Percentiles rank a stretch among this genome's conserved stretches.
These are phyloP conservation scores for Euwallacea fornicatus DNA, from an alignment of 1,140 invertebrate species.

Conservation along the genomic window DNA sequence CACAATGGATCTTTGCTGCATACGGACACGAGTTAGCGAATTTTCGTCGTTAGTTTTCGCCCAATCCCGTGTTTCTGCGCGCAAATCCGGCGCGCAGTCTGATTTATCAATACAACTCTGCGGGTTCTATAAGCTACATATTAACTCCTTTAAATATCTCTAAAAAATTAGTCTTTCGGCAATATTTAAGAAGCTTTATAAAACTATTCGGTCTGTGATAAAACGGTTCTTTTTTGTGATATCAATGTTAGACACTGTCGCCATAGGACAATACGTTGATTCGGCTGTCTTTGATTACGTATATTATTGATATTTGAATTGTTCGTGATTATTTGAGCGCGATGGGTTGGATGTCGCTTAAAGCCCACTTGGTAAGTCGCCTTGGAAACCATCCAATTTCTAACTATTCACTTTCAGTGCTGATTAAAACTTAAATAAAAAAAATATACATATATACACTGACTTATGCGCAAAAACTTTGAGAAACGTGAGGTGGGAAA, in stretches of 20 bases:
- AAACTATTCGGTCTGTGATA: constrained; percentile 28
- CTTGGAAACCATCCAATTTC: neutral
- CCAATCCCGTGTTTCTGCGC: constrained; percentile 35
- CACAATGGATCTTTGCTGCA: neutral
- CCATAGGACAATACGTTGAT: constrained; percentile 19
- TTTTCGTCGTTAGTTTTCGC: constrained; percentile 22
- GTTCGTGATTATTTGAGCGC: neutral
- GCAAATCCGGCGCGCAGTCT: constrained; percentile 34
- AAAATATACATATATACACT: too few relatives aligned
- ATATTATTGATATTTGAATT: constrained; percentile 1
- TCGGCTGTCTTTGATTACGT: constrained; percentile 2
- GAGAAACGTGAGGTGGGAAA: too few relatives aligned
- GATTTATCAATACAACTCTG: constrained; percentile 44
- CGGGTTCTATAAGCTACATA: constrained; percentile 31
- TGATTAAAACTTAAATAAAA: too few relatives aligned
- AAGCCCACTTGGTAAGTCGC: constrained; percentile 56
- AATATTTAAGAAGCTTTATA: neutral
- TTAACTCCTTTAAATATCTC: constrained; percentile 5
- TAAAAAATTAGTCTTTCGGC: constrained; percentile 15
- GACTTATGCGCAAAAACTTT: too few relatives aligned
- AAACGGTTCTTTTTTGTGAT: constrained; percentile 8
- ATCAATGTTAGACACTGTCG: constrained; percentile 16
- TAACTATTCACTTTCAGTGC: too few relatives aligned
- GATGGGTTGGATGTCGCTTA: constrained; percentile 57
- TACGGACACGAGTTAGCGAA: constrained; percentile 21